Base-by-base conservation (phyloP, 2,797 vertebrate genomes). In the Podarcis lilfordi region DNA sequence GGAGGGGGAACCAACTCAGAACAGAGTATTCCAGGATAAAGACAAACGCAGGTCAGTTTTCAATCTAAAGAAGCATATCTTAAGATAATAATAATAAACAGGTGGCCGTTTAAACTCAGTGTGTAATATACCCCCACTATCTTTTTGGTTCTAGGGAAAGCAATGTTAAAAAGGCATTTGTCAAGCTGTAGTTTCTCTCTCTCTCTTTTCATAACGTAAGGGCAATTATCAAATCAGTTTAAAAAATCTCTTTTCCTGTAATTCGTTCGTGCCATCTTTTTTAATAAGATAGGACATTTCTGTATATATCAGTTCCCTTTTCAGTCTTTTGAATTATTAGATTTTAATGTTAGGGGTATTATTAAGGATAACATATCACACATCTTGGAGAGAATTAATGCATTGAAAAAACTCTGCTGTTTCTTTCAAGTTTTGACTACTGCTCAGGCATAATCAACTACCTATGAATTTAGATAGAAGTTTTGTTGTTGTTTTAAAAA, bases 1-100 rank as follows among this genome's bases (percentile, higher is more conserved):
- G 94, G 86, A 94, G 93, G 95, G 92, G 93, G 90, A 89, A 92
- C 9, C 87, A 64, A 82, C 74, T 92, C 89, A 94, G 90, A 94
- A 86, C 83, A 91, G 88, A 96, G 76, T 95, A 93, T 95, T 95
- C 92, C 86, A 87, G 78, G 94, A 95, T 89, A 96, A 93, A 86
- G 95, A 90, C 83, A 94, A 92, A 86, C 84, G 94, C 4, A 55
- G 8, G 43, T 92, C 95, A 92, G 93, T 89, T 79, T 90, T 89
- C 86, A 94, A 86, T 93, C 94, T 89, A 94, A 2, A 84, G 88
- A 88, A 95, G 64, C 93, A 81, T 64, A 93, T 89, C 88, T 92
- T 68, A 75, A 93, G 86, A 89, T 84, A 77, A 90, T 91, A 95
- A 91, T 91, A 95, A 94, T 75, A n/a, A 92, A 85, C n/a, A 95